Evolutionary conservation across 2,113 vertebrate species (phyloP).

Genomic region (Monopterus albus): DNA sequence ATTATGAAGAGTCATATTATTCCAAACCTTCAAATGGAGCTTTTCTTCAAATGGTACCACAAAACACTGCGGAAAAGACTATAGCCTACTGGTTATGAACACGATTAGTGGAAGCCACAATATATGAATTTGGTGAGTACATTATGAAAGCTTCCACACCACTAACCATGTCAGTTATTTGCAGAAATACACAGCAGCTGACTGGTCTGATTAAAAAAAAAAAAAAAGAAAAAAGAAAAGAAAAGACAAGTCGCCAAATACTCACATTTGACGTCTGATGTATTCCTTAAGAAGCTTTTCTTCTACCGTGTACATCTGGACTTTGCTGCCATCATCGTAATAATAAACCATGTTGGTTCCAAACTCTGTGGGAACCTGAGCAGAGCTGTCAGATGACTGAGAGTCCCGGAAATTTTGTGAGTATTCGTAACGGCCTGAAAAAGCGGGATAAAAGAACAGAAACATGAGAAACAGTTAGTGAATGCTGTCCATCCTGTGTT

Average conservation of each 20-base stretch:
- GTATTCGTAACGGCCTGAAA: conserved; percentile 89
- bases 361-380: conserved; percentile 81
- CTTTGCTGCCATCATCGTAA: conserved; percentile 90
- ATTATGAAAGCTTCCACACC: no score
- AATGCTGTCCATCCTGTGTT: background rate
- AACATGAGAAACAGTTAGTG: background rate
- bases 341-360: conserved; percentile 92
- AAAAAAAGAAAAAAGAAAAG: no score
- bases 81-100: no score
- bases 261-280: conserved; percentile 97
- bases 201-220: background rate
- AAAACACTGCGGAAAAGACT: no score
- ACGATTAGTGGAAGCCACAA: no score
- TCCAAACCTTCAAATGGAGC: no score
- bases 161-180: no score
- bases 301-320: conserved; percentile 94
- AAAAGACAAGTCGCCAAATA: background rate
- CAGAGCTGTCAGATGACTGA: conserved; percentile 81
- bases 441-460: background rate
- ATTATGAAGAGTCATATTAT: no score
- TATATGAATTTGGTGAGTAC: no score
- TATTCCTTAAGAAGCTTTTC: conserved; percentile 95
- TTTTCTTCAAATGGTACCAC: no score
- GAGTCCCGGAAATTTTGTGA: conserved; percentile 84
- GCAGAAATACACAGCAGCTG: no score